phyloP scores from a whole-genome alignment of 2,113 vertebrate species.

The Indri indri region DNA sequence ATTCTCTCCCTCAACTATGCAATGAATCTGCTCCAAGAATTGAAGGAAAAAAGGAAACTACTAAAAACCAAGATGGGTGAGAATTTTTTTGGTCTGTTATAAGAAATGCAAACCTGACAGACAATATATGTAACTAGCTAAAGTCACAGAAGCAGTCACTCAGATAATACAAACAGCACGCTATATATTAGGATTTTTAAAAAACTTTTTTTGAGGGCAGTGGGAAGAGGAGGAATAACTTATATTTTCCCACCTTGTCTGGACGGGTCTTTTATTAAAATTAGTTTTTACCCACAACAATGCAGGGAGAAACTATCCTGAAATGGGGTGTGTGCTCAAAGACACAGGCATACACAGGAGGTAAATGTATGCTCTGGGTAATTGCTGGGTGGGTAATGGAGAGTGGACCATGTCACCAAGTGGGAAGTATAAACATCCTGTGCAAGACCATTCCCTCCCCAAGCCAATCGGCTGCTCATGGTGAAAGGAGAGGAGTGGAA shows the following conservation, averaged over 20 bases:
- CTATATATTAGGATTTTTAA: neutral
- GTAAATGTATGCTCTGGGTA: rapidly evolving
- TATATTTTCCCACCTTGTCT: rapidly evolving
- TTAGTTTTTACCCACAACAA: neutral
- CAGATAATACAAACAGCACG: neutral
- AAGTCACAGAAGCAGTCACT: neutral
- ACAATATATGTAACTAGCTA: neutral
- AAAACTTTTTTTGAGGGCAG: neutral
- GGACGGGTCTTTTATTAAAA: neutral
- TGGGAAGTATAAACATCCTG: rapidly evolving
- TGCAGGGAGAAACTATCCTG: neutral
- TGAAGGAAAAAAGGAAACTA: neutral
- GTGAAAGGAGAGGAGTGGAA: neutral
- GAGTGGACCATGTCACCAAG: rapidly evolving
- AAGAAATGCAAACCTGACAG: neutral
- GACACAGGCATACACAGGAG: neutral
- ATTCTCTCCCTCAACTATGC: neutral
- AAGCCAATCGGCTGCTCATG: neutral
- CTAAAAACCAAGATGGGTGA: neutral
- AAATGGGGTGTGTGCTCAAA: neutral
- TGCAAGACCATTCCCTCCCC: rapidly evolving
- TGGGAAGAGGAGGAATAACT: neutral
- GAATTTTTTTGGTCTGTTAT: neutral
- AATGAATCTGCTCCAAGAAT: neutral
- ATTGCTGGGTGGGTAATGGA: rapidly evolving